Base-by-base conservation (phyloP, 2,888 invertebrate species). In the Caenorhabditis wallacei region DNA sequence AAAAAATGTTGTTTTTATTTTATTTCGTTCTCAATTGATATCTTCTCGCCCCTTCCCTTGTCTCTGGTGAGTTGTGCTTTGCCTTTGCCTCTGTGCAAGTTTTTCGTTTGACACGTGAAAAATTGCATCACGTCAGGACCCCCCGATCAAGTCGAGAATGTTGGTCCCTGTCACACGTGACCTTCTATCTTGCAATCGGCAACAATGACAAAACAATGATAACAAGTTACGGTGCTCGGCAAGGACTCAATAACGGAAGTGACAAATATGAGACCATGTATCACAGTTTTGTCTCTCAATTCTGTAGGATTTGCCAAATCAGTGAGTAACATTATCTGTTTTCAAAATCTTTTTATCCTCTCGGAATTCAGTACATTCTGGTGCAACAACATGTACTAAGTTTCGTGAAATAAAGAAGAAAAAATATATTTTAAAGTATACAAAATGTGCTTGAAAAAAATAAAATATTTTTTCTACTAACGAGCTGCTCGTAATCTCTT, bases 91-190 rank as follows among this genome's bases (percentile, higher is more conserved):
- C 61, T 37, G 57, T 53, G 46, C 46, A 54, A 43, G 51, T 30
- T 63, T 63, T 63, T 46, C 30, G 13, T 13, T 46, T 22, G 59
- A 59, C 68, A 76, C 76, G 68, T 69, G 76, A 69, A 69, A 54
- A 59, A 68, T 76, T 76, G 68, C 76, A 69, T 68, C 68, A 76
- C 59, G 64, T 59, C 51, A 53, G 20, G 10, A 54, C 57, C n/a
- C n/a, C n/a, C n/a, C 43, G 30, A 69, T 57, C 57, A 37, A 64
- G 46, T 18, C 18, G 37, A 7, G 48, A 26, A 74, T 63, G 54
- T 54, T 74, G 74, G 74, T 75, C 66, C 74, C 43, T n/a, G 66
- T 66, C 54, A 66, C 74, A 74, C 37, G 56, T 74, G 74, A 64
- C 64, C n/a, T 22, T 24, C n/a, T n/a, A n/a, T n/a, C n/a, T 35